Evolutionary conservation across 2,797 vertebrate species (phyloP).

Genomic region (Halcyon chelicuti): DNA sequence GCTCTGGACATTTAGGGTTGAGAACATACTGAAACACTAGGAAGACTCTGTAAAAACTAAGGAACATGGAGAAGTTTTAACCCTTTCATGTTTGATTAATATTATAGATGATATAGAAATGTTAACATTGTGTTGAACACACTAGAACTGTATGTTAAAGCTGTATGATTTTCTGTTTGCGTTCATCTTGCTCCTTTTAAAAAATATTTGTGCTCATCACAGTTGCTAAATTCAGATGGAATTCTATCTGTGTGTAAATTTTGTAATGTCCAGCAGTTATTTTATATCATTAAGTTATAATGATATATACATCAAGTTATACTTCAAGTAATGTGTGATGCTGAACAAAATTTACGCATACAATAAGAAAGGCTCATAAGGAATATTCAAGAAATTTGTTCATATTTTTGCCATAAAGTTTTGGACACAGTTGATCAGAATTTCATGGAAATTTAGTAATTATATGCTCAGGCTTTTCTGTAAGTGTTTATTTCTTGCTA

Average conservation of each 20-base stretch:
- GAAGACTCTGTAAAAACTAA: not conserved
- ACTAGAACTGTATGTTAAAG: not conserved
- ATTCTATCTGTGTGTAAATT: not conserved
- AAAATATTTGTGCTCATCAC: not conserved
- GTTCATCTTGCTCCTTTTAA: not conserved
- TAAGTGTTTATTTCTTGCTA: not conserved
- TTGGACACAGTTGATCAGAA: not conserved
- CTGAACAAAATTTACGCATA: not conserved
- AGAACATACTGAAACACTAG: not conserved
- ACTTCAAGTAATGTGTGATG: not conserved
- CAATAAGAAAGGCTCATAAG: not conserved
- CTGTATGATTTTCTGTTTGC: not conserved
- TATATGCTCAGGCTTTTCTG: not conserved
- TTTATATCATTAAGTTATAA: not conserved
- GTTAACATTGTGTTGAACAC: not conserved
- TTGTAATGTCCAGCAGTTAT: not conserved
- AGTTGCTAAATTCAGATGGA: not conserved
- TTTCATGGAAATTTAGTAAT: not conserved
- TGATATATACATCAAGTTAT: not conserved
- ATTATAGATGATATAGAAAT: not conserved
- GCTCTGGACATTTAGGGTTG: not conserved
- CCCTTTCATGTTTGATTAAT: not conserved
- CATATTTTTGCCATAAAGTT: not conserved
- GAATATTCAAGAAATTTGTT: not conserved
- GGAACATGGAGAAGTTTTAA: not conserved